A percentile compares a stretch with the other conserved stretches of the same genome.
Evolutionary conservation across 2,113 vertebrate genomes (phyloP).

Genomic region (Cyphomyrus plagiostoma): DNA sequence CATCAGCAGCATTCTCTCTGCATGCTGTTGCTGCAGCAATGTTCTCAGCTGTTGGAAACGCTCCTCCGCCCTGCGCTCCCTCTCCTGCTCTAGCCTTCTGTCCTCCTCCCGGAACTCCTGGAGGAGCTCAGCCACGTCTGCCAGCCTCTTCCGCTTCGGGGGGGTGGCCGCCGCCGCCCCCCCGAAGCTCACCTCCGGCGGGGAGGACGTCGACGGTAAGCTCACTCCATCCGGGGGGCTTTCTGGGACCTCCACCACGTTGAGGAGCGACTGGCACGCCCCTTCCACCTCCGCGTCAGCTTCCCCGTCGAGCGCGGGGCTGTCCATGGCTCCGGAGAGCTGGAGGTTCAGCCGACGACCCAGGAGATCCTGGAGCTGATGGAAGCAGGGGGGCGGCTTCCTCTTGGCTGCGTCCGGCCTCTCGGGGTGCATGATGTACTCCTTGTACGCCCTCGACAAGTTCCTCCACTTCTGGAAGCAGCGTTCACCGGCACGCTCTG

Average conservation of each 20-base stretch:
- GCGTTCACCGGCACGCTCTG: constrained; percentile 16
- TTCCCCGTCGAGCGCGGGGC: background rate
- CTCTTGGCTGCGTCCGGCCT: constrained; percentile 11
- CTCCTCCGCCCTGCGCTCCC: constrained; percentile 8
- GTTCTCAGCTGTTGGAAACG: constrained; percentile 14
- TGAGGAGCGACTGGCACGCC: constrained; percentile 9
- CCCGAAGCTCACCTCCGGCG: background rate
- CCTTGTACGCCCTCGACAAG: constrained; percentile 25
- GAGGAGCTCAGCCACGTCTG: constrained; percentile 17
- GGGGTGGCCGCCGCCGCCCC: background rate
- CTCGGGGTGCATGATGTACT: constrained; percentile 23
- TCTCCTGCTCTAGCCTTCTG: background rate
- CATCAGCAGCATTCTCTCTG: constrained; percentile 8
- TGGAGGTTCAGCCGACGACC: constrained; percentile 21
- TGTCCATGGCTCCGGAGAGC: background rate
- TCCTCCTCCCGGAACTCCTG: constrained; percentile 22
- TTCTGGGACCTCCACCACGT: constrained; percentile 9
- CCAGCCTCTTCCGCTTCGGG: background rate
- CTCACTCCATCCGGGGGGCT: background rate
- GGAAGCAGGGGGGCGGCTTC: constrained; percentile 25
- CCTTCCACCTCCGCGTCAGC: background rate
- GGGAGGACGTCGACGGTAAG: constrained; percentile 2
- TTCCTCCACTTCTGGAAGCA: constrained; percentile 33
- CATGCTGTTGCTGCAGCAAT: constrained; percentile 14
- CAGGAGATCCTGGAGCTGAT: constrained; percentile 23